These are phyloP conservation scores for Platynereis dumerilii DNA, from an alignment of 2,888 invertebrate genomes.

Conservation along the genomic window DNA sequence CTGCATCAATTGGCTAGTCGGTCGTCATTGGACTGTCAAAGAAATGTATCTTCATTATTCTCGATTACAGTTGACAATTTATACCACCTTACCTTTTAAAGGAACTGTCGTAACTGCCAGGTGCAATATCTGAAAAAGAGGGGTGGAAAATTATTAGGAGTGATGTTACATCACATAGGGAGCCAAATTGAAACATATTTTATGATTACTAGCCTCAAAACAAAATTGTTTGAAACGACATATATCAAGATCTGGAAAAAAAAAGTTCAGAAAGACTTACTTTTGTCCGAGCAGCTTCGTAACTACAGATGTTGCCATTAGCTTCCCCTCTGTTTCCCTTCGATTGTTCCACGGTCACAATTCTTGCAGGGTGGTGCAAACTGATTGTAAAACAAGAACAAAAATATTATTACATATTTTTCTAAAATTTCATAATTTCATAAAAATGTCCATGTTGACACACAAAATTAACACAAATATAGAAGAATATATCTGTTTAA, in stretches of 20 bases:
- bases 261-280: slow-evolving; percentile 55
- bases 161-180: not conserved
- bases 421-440: no score
- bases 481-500: no score
- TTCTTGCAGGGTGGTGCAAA: no score
- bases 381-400: no score
- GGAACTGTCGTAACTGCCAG: slow-evolving; percentile 74
- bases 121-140: slow-evolving; percentile 66
- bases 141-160: not conserved
- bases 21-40: no score
- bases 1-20: no score
- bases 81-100: slow-evolving; percentile 71
- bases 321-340: slow-evolving; percentile 72
- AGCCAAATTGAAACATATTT: not conserved
- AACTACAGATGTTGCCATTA: slow-evolving; percentile 53
- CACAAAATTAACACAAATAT: no score
- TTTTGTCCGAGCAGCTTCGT: slow-evolving; percentile 57
- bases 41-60: no score
- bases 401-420: no score
- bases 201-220: not conserved
- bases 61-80: no score
- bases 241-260: not conserved
- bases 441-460: no score
- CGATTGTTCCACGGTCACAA: slow-evolving; percentile 78
- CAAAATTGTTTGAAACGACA: no score